These are phyloP conservation scores for Drosophila takahashii DNA, from an alignment of 1,140 invertebrate genomes.

Conservation along the genomic window DNA sequence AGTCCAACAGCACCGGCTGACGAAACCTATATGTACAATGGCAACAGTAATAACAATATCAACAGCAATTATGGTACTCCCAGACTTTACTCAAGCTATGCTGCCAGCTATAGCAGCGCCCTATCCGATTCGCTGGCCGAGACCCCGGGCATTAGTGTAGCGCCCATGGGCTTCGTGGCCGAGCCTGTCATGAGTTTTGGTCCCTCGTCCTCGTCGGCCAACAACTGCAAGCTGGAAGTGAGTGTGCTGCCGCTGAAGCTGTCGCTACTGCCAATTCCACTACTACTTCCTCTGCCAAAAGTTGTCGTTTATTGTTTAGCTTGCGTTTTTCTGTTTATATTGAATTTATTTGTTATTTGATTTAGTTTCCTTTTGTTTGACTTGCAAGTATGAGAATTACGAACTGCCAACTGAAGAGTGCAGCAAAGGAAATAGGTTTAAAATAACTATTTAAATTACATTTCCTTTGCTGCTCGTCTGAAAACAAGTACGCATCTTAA, in stretches of 20 bases:
- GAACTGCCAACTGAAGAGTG: slow-evolving; percentile 11
- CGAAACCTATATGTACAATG: slow-evolving; percentile 17
- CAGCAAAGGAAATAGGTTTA: background rate
- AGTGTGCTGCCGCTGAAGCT: slow-evolving; percentile 42
- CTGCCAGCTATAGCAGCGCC: slow-evolving; percentile 70
- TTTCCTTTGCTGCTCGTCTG: slow-evolving; percentile 7
- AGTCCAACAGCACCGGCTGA: slow-evolving; percentile 55
- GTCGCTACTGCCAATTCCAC: slow-evolving; percentile 6
- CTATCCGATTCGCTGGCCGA: slow-evolving; percentile 73
- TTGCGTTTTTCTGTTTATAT: slow-evolving; percentile 18
- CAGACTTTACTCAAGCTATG: slow-evolving; percentile 53
- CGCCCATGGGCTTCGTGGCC: slow-evolving; percentile 41
- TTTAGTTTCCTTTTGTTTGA: slow-evolving; percentile 22
- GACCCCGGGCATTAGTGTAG: slow-evolving; percentile 75
- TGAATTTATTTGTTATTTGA: background rate
- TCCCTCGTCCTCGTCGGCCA: slow-evolving; percentile 17
- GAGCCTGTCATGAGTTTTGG: slow-evolving; percentile 27
- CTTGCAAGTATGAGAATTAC: slow-evolving; percentile 31
- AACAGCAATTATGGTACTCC: slow-evolving; percentile 45
- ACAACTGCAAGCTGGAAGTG: slow-evolving; percentile 77
- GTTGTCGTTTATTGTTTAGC: slow-evolving; percentile 27
- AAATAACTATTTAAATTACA: background rate
- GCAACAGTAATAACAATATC: slow-evolving; percentile 16
- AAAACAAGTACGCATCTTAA: slow-evolving; percentile 23
- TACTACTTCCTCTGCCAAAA: slow-evolving; percentile 19